A percentile compares a stretch with the other conserved stretches of the same genome.
phyloP scores from a whole-genome alignment of 2,888 invertebrate genomes.

The Cantharis rustica region DNA sequence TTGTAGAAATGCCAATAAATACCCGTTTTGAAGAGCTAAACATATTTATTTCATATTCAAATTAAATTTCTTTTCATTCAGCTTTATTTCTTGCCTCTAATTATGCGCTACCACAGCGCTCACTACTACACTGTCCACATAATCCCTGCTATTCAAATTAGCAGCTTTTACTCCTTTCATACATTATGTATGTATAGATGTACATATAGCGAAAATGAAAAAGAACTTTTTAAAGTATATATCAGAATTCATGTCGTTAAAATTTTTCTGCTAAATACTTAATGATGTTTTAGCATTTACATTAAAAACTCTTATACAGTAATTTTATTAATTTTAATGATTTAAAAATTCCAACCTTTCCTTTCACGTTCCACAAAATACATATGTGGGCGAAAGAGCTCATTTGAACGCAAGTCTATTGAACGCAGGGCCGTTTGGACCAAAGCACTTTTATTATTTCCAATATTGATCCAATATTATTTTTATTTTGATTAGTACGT shows the following conservation, averaged over 20 bases:
- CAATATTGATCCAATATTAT: not conserved
- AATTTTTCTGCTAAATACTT: not conserved
- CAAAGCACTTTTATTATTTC: not conserved
- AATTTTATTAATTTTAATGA: not conserved
- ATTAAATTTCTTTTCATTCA: not conserved
- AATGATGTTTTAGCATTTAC: not conserved
- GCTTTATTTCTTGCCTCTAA: not conserved
- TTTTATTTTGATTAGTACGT: not conserved
- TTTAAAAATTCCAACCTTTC: not conserved
- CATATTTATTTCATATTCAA: not conserved
- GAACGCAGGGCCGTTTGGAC: not conserved
- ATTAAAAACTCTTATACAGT: not conserved
- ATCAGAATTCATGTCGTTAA: not conserved
- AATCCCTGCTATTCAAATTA: not conserved
- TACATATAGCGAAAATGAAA: not conserved
- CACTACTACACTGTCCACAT: not conserved
- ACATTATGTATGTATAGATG: not conserved
- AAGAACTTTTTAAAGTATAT: not conserved
- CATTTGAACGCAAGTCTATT: not conserved
- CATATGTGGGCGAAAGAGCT: not conserved
- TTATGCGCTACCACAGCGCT: not conserved
- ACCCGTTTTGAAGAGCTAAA: not conserved
- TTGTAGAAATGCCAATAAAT: not conserved
- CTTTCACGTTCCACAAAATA: not conserved
- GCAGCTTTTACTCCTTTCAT: not conserved